Percentiles rank a stretch among this genome's conserved stretches.
These are phyloP conservation scores for Acanthopleura granulata DNA, from an alignment of 2,888 invertebrate species.

Conservation along the genomic window DNA sequence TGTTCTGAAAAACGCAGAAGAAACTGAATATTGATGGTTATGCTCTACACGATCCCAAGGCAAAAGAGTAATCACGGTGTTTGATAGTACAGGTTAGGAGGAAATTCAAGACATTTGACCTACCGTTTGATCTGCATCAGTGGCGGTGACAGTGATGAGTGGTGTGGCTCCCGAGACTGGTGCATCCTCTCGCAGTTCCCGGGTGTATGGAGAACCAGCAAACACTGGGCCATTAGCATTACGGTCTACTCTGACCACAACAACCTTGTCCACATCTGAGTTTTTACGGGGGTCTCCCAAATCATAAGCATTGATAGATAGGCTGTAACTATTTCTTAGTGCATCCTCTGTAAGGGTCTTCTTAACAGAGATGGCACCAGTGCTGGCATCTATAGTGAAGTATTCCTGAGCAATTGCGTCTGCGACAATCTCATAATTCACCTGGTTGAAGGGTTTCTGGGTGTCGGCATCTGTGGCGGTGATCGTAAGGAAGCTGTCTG, in stretches of 20 bases:
- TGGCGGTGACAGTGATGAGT: constrained; percentile 38
- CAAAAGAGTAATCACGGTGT: too few species aligned
- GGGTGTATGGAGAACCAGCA: not conserved
- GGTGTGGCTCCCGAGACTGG: not conserved
- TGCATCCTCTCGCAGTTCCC: not conserved
- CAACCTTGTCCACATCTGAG: not conserved
- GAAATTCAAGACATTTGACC: constrained; percentile 9
- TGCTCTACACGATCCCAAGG: too few species aligned
- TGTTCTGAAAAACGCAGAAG: not conserved
- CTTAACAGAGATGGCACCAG: constrained; percentile 25
- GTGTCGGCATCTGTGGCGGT: constrained; percentile 45
- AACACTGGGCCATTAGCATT: not conserved
- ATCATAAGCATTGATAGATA: constrained; percentile 4
- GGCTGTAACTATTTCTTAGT: not conserved
- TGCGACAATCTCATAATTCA: constrained; percentile 35
- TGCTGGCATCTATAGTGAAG: constrained; percentile 28
- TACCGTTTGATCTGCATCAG: constrained; percentile 46
- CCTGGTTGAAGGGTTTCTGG: constrained; percentile 39
- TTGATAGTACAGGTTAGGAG: too few species aligned
- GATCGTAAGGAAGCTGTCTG: constrained; percentile 36
- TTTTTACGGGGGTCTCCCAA: not conserved
- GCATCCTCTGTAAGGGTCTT: constrained; percentile 40
- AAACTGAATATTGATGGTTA: too few species aligned
- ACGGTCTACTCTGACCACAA: not conserved
- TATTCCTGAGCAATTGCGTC: constrained; percentile 32